phyloP scores from a whole-genome alignment of 2,113 vertebrate species.

The Redunca redunca region DNA sequence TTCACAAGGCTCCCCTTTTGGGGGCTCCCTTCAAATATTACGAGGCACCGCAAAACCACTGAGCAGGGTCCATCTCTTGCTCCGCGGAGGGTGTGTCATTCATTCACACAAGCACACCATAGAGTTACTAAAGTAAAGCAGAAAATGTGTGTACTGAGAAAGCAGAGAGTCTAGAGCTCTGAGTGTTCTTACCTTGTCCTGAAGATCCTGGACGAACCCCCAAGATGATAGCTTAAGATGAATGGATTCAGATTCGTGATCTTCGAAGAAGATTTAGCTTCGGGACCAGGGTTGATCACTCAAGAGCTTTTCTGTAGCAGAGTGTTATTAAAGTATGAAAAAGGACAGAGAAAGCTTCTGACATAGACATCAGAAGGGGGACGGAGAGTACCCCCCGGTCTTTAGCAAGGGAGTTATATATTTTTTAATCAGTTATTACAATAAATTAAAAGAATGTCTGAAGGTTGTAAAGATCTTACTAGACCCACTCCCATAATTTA shows the following conservation, averaged over 20 bases:
- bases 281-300: not conserved
- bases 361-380: not conserved
- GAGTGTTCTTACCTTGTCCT: not conserved
- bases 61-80: not conserved
- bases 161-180: not conserved
- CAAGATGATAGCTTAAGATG: not conserved
- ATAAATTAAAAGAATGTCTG: not conserved
- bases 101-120: not conserved
- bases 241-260: not conserved
- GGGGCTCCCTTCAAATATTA: not conserved
- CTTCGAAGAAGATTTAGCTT: not conserved
- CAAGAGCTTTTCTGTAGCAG: not conserved
- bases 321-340: not conserved
- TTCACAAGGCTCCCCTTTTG: not conserved
- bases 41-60: too few species aligned
- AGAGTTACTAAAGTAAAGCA: not conserved
- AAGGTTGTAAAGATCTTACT: not conserved
- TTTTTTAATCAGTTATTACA: not conserved
- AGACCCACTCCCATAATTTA: not conserved
- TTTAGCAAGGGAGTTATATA: not conserved
- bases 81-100: fast-evolving
- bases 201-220: not conserved
- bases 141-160: not conserved
- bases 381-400: fast-evolving
- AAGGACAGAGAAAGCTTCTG: not conserved